phyloP scores from a whole-genome alignment of 2,888 invertebrate genomes.

The Thyatira batis region DNA sequence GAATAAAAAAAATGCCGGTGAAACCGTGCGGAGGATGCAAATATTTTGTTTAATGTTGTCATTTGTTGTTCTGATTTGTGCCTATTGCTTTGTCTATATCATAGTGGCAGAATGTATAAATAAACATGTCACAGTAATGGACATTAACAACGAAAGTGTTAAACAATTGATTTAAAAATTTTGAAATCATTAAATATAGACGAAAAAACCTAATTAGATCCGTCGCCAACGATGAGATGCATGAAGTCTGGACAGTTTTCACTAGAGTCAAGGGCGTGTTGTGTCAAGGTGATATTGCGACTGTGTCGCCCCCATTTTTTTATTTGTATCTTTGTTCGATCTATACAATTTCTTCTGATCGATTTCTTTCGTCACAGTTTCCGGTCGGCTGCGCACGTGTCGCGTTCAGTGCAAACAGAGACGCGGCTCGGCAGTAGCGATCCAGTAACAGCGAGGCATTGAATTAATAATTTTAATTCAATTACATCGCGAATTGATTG shows the following conservation, averaged over 20 bases:
- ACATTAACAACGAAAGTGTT: not conserved
- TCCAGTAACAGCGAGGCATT: conserved; percentile 9
- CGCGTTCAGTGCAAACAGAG: conserved; percentile 20
- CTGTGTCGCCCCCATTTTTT: conserved; percentile 59
- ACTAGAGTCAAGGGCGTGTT: conserved; percentile 71
- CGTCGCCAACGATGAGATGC: conserved; percentile 32
- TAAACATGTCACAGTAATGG: not conserved
- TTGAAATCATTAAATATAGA: not conserved
- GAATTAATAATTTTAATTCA: conserved; percentile 3
- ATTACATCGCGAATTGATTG: not conserved
- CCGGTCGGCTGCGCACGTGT: conserved; percentile 61
- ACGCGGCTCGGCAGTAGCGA: not conserved
- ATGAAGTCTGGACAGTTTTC: conserved; percentile 56
- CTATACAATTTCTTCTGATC: conserved; percentile 62
- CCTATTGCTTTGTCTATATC: too few species aligned
- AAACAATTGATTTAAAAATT: not conserved
- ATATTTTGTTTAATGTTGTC: too few species aligned
- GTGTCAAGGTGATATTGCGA: conserved; percentile 76
- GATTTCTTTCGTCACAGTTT: conserved; percentile 70
- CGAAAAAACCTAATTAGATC: not conserved
- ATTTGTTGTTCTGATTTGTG: too few species aligned
- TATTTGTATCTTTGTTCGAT: conserved; percentile 58
- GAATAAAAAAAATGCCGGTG: too few species aligned
- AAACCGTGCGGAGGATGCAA: too few species aligned
- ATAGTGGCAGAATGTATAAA: too few species aligned